Percentiles rank a stretch among this genome's conserved stretches.
These are phyloP conservation scores for Cotesia typhae DNA, from an alignment of 1,140 invertebrate genomes.

Conservation along the genomic window DNA sequence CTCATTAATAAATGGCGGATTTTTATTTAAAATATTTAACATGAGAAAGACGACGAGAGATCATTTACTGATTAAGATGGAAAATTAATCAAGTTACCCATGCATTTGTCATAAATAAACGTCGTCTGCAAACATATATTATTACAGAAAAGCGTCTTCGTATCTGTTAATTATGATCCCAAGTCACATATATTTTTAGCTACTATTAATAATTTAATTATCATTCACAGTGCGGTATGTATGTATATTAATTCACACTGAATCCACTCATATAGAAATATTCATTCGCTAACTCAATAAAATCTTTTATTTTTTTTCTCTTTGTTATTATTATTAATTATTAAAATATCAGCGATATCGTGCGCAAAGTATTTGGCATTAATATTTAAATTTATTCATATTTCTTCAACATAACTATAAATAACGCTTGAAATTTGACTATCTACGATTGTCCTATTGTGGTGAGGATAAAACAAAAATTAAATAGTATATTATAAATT, in stretches of 20 bases:
- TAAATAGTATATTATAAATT: no score
- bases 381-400: background rate
- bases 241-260: no score
- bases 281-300: no score
- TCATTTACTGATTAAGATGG: background rate
- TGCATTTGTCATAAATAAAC: background rate
- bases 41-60: constrained; percentile 1
- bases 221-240: no score
- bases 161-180: no score
- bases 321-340: background rate
- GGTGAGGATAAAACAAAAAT: background rate
- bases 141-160: no score
- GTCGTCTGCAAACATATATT: no score
- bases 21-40: background rate
- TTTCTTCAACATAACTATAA: background rate
- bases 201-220: no score
- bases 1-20: no score
- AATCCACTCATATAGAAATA: no score
- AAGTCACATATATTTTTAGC: no score
- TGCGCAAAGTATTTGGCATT: constrained; percentile 7
- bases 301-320: no score
- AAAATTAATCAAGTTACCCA: background rate
- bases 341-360: background rate
- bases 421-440: background rate
- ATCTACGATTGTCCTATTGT: background rate